Evolutionary conservation across 30 jellyfish, hydroid and myxozoan genomes (phyloP).

Genomic region (Calvadosia cruxmelitensis): DNA sequence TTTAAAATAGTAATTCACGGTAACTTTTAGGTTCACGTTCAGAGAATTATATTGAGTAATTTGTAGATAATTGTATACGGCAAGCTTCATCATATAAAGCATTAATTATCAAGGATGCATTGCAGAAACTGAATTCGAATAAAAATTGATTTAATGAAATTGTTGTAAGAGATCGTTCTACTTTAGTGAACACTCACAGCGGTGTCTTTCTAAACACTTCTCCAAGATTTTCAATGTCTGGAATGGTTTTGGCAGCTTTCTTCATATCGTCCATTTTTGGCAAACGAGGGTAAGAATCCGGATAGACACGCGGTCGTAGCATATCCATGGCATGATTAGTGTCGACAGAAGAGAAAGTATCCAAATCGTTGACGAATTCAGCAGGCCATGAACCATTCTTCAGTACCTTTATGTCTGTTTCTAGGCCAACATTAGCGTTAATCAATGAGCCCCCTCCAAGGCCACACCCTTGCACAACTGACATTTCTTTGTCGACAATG

Average conservation of each 20-base stretch:
- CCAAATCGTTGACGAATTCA: slow-evolving; percentile 24
- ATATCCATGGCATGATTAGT: slow-evolving; percentile 22
- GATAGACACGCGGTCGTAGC: slow-evolving; percentile 40
- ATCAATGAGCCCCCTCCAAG: slow-evolving; percentile 70
- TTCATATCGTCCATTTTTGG: slow-evolving; percentile 39
- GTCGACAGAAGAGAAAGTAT: slow-evolving; percentile 7
- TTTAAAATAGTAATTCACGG: too few species aligned
- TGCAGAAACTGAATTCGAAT: too few species aligned
- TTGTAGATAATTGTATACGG: too few species aligned
- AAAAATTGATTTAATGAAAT: too few species aligned
- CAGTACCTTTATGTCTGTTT: slow-evolving; percentile 38
- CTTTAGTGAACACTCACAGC: slow-evolving; percentile 37
- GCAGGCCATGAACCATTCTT: slow-evolving; percentile 33
- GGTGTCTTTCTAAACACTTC: slow-evolving; percentile 22
- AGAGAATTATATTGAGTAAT: too few species aligned
- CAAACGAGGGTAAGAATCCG: slow-evolving; percentile 23
- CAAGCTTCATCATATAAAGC: too few species aligned
- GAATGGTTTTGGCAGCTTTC: slow-evolving; percentile 31
- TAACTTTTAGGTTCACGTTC: too few species aligned
- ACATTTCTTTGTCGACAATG: slow-evolving; percentile 35
- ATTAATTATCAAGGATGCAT: too few species aligned
- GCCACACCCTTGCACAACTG: slow-evolving; percentile 64
- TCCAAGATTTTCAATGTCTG: slow-evolving; percentile 50
- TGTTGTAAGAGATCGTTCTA: too few species aligned
- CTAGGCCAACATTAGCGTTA: slow-evolving; percentile 52